A percentile compares a stretch with the other conserved stretches of the same genome.
phyloP scores from a whole-genome alignment of 2,888 invertebrate species.

The Lycia hirtaria region DNA sequence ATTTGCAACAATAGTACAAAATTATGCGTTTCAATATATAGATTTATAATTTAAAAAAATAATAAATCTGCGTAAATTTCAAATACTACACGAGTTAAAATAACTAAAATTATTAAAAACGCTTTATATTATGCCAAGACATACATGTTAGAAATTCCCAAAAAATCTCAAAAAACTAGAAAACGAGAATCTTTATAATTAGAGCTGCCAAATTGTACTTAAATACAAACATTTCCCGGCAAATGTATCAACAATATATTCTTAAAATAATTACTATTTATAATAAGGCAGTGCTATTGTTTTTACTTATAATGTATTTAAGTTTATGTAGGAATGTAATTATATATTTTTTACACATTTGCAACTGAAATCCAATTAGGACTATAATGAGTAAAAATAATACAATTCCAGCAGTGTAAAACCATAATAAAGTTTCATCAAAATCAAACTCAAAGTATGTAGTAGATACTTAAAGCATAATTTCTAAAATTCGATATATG shows the following conservation, averaged over 20 bases:
- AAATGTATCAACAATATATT: neutral
- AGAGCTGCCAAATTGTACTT: neutral
- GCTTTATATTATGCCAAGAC: neutral
- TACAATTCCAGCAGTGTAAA: too few species aligned
- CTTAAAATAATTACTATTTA: constrained; percentile 3
- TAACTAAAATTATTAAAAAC: too few species aligned
- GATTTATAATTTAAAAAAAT: constrained; percentile 1
- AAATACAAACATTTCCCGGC: neutral
- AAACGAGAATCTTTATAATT: too few species aligned
- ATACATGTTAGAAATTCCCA: too few species aligned
- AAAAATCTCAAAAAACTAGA: too few species aligned
- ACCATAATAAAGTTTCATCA: too few species aligned
- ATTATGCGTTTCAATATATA: constrained; percentile 1
- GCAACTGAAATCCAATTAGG: neutral
- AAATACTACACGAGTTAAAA: too few species aligned
- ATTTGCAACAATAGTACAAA: constrained; percentile 14
- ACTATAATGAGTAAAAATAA: too few species aligned
- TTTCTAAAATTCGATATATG: too few species aligned
- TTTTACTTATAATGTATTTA: constrained; percentile 10
- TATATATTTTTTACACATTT: neutral
- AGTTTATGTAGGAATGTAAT: neutral
- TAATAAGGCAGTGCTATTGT: constrained; percentile 22
- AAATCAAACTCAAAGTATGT: too few species aligned
- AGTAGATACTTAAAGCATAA: too few species aligned
- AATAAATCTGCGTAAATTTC: neutral